Evolutionary conservation across 2,113 vertebrate species (phyloP).

Genomic region (Chaenogobius annularis): DNA sequence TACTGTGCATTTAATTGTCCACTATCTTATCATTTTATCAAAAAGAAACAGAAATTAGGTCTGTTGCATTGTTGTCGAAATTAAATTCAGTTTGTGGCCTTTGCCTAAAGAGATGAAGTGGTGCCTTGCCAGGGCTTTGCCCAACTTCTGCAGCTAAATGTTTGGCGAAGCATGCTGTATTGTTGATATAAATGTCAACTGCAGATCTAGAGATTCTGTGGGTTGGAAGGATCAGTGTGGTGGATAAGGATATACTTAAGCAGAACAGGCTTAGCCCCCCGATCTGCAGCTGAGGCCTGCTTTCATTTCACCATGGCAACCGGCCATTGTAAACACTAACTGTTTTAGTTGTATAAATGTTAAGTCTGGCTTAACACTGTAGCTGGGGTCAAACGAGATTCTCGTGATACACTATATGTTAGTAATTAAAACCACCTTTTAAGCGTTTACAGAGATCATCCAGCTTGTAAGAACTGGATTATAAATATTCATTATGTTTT

Average conservation of each 20-base stretch:
- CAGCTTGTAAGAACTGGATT: too few relatives aligned
- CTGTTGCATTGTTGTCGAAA: conserved; percentile 14
- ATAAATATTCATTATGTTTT: too few relatives aligned
- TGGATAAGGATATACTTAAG: conserved; percentile 54
- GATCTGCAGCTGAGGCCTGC: conserved; percentile 46
- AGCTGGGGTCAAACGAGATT: background rate
- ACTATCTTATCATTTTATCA: background rate
- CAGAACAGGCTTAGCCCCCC: conserved; percentile 48
- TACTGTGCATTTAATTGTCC: background rate
- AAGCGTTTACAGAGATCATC: background rate
- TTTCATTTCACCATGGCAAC: conserved; percentile 43
- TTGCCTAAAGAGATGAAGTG: conserved; percentile 10
- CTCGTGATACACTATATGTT: background rate
- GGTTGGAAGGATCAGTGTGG: conserved; percentile 45
- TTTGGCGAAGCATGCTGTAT: background rate
- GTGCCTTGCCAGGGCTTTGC: conserved; percentile 22
- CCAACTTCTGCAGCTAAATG: conserved; percentile 21
- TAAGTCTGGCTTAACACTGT: background rate
- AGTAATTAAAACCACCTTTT: background rate
- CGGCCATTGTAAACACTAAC: conserved; percentile 40
- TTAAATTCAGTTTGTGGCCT: conserved; percentile 22
- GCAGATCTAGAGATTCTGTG: conserved; percentile 26
- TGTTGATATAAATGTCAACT: conserved; percentile 24
- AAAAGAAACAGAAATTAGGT: background rate
- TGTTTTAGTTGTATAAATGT: conserved; percentile 8